A percentile compares a stretch with the other conserved stretches of the same genome.
Conservation (phyloP, 2,888 invertebrate genomes). For the Lypha dubia region DNA sequence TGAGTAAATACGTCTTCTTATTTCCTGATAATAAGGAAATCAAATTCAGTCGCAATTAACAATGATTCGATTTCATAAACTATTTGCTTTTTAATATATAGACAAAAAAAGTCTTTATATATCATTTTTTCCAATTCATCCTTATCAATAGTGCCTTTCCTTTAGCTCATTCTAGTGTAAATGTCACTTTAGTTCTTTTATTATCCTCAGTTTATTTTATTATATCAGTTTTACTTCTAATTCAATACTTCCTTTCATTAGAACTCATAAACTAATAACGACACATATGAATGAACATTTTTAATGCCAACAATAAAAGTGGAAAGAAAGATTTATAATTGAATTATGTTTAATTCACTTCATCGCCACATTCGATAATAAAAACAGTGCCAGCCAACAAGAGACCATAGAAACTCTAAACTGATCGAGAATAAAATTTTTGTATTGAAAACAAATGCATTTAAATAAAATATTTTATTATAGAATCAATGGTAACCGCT, state of each 20-base stretch:
- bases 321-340: conserved; percentile 56
- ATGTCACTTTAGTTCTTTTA: conserved; percentile 6
- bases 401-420: background rate
- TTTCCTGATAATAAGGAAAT: background rate
- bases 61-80: background rate
- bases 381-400: background rate
- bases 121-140: no score
- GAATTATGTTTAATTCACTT: conserved; percentile 64
- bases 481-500: no score
- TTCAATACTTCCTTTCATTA: conserved; percentile 59
- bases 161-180: background rate
- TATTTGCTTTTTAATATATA: background rate
- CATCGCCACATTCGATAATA: conserved; percentile 50
- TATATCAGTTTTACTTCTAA: conserved; percentile 47
- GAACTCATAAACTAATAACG: conserved; percentile 57
- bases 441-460: background rate
- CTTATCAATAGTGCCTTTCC: conserved; percentile 8
- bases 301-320: conserved; percentile 52
- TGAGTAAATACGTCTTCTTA: no score
- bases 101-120: no score
- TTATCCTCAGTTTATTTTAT: conserved; percentile 6
- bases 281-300: conserved; percentile 59
- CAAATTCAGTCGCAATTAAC: background rate
- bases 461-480: background rate
- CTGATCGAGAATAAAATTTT: background rate